phyloP scores from a whole-genome alignment of 2,113 vertebrate genomes.

The Charadrius vociferus region DNA sequence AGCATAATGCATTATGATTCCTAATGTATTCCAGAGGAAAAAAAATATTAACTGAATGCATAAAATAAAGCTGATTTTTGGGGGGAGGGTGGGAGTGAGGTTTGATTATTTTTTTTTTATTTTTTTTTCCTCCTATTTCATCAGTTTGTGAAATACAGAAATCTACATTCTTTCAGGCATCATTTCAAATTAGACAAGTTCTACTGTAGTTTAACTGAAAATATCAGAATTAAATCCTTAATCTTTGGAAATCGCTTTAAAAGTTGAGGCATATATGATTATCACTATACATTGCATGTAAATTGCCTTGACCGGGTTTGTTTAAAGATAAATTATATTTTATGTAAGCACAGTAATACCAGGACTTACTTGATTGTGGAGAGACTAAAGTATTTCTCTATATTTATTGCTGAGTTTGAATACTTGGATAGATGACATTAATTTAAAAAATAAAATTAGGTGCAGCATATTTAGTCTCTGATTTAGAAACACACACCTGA shows the following conservation, averaged over 20 bases:
- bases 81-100: accelerated
- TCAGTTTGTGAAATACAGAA: neutral
- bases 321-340: neutral
- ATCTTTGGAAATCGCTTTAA: neutral
- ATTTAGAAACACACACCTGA: neutral
- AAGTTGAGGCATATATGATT: neutral
- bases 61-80: neutral
- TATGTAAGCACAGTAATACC: neutral
- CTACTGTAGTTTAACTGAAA: neutral
- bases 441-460: neutral
- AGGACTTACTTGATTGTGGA: neutral
- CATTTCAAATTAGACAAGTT: neutral
- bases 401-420: neutral
- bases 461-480: neutral
- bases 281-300: neutral
- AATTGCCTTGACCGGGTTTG: neutral
- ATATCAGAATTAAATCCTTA: neutral
- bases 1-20: neutral
- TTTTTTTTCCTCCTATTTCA: neutral
- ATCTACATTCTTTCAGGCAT: neutral
- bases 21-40: neutral
- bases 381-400: neutral
- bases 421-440: neutral
- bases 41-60: neutral
- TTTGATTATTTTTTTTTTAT: neutral